Base-by-base conservation (phyloP, 2,888 invertebrate species). In the Andricus curvator region DNA sequence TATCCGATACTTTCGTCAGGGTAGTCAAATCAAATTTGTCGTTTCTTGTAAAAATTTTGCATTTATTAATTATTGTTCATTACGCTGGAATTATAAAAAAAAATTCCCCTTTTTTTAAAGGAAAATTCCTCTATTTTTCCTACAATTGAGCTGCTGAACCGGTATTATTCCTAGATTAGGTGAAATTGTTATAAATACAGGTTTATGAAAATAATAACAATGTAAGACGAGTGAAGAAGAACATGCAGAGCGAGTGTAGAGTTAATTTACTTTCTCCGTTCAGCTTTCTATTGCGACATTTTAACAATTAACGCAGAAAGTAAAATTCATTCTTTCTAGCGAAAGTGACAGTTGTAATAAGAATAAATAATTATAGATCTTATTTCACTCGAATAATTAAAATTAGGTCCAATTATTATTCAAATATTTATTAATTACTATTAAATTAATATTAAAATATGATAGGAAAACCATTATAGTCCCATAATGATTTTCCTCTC, bases 221-320 rank as follows among this genome's bases (percentile, higher is more conserved):
- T 51, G 48, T 56, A 56, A 20, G 41, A 56, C 37, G 51, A n/a
- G 5, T 8, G 17, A 74, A 51, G 25, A 44, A 51, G 44, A 68
- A 41, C 25, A 44, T 25, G 1, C n/a, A 56, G 56, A 33, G n/a
- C n/a, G 33, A 33, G 33, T 56, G 5, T 62, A 25, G 56, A 78
- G 81, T 79, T 68, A 78, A 81, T 81, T 79, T 78, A 84, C 88
- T 88, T 88, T 88, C 88, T 83, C 85, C 80, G 41, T 48, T n/a
- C 81, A 77, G 86, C 87, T 89, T 87, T 89, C 88, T 78, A 84
- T 79, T 77, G 80, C 65, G 80, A 76, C 70, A 77, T 64, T 78
- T 37, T 64, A 68, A 81, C 48, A 82, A 83, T 83, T 81, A 78
- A 65, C 51, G 51, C 70, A 78, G 68, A 81, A 80, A 77, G 74